Conservation (phyloP, 2,888 invertebrate genomes). For the Pammene aurita region DNA sequence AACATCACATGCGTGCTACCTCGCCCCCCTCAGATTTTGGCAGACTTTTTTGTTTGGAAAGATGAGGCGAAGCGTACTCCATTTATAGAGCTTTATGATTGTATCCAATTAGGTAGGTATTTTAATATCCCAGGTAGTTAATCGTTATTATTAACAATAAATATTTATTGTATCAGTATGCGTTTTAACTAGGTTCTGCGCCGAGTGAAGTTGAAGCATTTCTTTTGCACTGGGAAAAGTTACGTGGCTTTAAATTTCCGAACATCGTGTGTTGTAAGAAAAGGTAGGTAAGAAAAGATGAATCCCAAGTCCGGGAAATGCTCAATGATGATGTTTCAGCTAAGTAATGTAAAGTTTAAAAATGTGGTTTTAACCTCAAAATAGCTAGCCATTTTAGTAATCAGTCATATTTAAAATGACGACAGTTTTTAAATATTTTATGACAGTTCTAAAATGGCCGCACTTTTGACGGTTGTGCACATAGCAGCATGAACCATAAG, state of each 20-base stretch:
- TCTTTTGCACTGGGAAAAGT: constrained; percentile 3
- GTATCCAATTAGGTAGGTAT: no score
- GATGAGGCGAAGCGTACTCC: no score
- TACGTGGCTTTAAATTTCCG: neutral
- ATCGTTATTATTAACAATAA: no score
- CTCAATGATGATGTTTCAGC: constrained; percentile 9
- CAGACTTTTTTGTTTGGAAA: no score
- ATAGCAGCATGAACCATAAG: neutral
- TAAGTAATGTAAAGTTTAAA: constrained; percentile 12
- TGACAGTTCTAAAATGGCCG: constrained; percentile 10
- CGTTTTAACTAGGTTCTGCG: neutral
- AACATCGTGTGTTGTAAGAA: neutral
- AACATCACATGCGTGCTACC: no score
- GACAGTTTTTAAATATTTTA: neutral
- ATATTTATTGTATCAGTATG: neutral
- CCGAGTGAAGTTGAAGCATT: neutral
- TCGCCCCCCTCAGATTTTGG: no score
- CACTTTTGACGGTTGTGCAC: neutral
- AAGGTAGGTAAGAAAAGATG: neutral
- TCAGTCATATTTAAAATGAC: neutral
- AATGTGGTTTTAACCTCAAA: neutral
- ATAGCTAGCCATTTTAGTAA: constrained; percentile 7
- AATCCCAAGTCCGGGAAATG: neutral
- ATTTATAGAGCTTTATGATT: no score
- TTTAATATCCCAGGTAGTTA: no score